phyloP scores from a whole-genome alignment of 2,113 vertebrate genomes.

The Caranx melampygus region DNA sequence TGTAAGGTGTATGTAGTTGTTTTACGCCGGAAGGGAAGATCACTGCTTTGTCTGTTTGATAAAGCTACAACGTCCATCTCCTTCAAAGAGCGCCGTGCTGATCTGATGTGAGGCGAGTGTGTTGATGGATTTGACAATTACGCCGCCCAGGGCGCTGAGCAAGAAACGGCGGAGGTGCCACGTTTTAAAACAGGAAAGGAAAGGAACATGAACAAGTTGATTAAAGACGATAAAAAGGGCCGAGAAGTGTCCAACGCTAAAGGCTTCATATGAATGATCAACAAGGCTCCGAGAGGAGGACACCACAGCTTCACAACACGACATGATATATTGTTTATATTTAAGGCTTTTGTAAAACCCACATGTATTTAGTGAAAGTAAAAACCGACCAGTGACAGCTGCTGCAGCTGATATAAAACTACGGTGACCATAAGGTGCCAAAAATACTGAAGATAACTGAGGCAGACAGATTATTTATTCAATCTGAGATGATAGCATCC shows the following conservation, averaged over 20 bases:
- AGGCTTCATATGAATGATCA: constrained; percentile 7
- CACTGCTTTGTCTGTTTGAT: constrained; percentile 82
- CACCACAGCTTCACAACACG: not conserved
- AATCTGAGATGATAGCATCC: not conserved
- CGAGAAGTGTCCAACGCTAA: constrained; percentile 28
- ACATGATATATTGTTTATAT: not conserved
- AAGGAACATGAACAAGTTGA: constrained; percentile 58
- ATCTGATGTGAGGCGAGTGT: constrained; percentile 72
- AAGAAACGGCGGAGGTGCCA: constrained; percentile 54
- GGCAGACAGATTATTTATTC: not conserved
- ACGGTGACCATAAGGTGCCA: not conserved
- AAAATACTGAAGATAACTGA: too few relatives aligned
- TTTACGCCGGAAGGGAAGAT: constrained; percentile 80
- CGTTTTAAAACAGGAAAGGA: constrained; percentile 42
- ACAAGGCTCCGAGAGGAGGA: not conserved
- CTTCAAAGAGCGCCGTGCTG: constrained; percentile 73
- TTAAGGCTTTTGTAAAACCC: not conserved
- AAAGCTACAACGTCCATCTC: constrained; percentile 78
- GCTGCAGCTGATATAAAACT: too few relatives aligned
- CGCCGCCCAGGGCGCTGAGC: constrained; percentile 72
- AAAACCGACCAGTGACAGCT: too few relatives aligned
- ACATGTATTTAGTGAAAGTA: too few relatives aligned
- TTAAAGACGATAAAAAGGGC: constrained; percentile 65
- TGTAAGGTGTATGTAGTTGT: constrained; percentile 79
- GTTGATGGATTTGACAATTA: constrained; percentile 80